Evolutionary conservation across 2,113 vertebrate genomes (phyloP).

Genomic region (Rhagologus leucostigma): DNA sequence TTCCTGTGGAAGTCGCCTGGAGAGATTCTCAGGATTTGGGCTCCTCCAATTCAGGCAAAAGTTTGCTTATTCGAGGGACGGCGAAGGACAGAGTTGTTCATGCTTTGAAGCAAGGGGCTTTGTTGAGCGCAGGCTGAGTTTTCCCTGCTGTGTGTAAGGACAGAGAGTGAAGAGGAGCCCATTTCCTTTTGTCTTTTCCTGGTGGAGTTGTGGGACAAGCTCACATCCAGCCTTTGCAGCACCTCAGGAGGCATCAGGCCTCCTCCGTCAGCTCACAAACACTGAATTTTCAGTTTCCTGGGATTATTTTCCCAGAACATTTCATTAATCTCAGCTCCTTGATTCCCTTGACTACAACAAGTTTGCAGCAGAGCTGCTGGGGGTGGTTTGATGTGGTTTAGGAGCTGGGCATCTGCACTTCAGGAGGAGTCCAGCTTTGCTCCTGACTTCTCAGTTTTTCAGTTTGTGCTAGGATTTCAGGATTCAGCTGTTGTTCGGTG

Average conservation of each 20-base stretch:
- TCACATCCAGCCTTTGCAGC: not conserved
- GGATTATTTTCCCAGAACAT: not conserved
- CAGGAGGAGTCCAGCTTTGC: not conserved
- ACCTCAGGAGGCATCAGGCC: not conserved
- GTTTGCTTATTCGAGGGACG: not conserved
- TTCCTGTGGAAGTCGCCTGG: not conserved
- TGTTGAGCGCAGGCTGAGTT: not conserved
- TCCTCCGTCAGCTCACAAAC: not conserved
- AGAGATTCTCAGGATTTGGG: not conserved
- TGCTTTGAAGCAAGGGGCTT: not conserved
- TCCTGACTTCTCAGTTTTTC: not conserved
- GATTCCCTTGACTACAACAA: not conserved
- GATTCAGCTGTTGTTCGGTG: not conserved
- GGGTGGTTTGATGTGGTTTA: not conserved
- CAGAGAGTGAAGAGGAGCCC: not conserved
- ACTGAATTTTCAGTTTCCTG: not conserved
- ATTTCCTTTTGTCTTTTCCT: fast-evolving
- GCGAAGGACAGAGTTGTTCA: not conserved
- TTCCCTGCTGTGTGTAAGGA: not conserved
- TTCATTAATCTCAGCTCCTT: not conserved
- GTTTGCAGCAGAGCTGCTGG: not conserved
- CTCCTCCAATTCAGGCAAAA: not conserved
- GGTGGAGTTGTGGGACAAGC: fast-evolving
- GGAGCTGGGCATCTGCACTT: not conserved
- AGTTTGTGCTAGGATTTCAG: not conserved